A percentile compares a stretch with the other conserved stretches of the same genome.
Conservation (phyloP, 2,113 vertebrate species). For the Dryoscopus gambensis region DNA sequence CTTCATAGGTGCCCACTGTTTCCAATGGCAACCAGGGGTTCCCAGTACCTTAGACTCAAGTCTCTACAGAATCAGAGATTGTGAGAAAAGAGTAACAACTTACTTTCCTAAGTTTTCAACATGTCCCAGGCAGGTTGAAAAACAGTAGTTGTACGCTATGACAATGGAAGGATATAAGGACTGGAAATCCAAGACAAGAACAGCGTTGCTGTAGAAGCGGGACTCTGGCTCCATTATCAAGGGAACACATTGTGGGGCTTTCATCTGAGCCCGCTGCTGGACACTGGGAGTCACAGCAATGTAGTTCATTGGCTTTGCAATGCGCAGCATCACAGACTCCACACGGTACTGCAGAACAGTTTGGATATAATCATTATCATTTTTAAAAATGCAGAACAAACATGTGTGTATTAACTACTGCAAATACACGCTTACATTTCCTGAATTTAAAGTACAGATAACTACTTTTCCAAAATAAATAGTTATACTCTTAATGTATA, state of each 20-base stretch:
- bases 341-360: constrained; percentile 86
- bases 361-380: background rate
- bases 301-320: constrained; percentile 97
- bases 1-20: background rate
- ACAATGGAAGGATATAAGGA: constrained; percentile 95
- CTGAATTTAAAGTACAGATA: background rate
- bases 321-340: constrained; percentile 97
- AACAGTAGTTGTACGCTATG: constrained; percentile 99
- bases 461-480: background rate
- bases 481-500: background rate
- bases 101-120: constrained; percentile 94
- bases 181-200: constrained; percentile 96
- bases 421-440: background rate
- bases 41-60: background rate
- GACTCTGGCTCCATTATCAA: constrained; percentile 97
- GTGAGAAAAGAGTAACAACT: constrained; percentile 56
- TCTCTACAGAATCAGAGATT: background rate
- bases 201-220: constrained; percentile 96
- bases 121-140: constrained; percentile 93
- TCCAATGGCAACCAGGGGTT: background rate
- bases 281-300: constrained; percentile 88
- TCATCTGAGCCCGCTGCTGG: constrained; percentile 92
- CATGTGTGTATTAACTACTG: background rate
- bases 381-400: background rate
- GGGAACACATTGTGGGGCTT: constrained; percentile 89